Evolutionary conservation across 2,113 vertebrate species (phyloP).

Genomic region (Gasterosteus aculeatus): DNA sequence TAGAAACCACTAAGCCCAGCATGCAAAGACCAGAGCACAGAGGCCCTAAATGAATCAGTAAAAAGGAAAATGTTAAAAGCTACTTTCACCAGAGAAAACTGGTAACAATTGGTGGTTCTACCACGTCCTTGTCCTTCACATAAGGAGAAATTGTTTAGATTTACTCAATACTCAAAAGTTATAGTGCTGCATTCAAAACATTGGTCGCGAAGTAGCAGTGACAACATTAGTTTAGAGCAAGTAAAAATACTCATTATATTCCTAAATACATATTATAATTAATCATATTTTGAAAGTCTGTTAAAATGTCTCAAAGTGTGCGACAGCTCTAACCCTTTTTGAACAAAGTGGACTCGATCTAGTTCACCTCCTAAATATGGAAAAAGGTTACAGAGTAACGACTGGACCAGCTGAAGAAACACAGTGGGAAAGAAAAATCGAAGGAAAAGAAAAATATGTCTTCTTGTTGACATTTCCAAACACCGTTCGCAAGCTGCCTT

Average conservation of each 20-base stretch:
- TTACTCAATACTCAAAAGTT: background rate
- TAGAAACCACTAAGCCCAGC: background rate
- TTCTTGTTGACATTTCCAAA: slow-evolving; percentile 8
- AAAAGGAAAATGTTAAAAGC: background rate
- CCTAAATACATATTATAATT: background rate
- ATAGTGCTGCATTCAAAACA: background rate
- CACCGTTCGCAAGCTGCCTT: background rate
- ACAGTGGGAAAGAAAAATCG: background rate
- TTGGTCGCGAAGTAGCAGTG: background rate
- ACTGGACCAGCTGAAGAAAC: background rate
- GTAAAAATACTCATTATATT: background rate
- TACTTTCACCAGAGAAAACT: background rate
- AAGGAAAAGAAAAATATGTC: background rate
- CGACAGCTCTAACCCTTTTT: background rate
- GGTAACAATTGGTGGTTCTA: background rate
- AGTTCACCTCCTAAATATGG: background rate
- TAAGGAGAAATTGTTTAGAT: background rate
- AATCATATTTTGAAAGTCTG: background rate
- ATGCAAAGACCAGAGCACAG: background rate
- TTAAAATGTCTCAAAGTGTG: background rate
- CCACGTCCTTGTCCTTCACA: background rate
- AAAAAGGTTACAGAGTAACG: background rate
- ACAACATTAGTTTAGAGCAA: background rate
- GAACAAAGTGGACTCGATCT: background rate
- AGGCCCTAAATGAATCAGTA: background rate